Conservation (phyloP, 1,140 invertebrate genomes). For the Battus philenor region DNA sequence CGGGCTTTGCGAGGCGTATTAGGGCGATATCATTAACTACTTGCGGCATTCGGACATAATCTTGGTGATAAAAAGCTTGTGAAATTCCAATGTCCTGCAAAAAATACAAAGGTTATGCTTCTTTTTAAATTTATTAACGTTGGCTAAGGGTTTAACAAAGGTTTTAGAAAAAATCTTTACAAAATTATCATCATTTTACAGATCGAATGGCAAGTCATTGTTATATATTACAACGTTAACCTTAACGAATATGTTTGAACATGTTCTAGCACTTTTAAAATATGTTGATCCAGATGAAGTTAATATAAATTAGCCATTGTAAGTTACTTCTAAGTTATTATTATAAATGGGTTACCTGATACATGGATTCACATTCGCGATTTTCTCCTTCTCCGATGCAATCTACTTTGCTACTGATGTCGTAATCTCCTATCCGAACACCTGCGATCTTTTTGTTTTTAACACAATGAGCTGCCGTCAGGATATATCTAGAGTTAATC, state of each 20-base stretch:
- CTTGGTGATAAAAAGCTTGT: conserved; percentile 16
- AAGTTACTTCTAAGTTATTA: no score
- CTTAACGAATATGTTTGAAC: no score
- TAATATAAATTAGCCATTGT: no score
- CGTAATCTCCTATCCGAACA: conserved; percentile 18
- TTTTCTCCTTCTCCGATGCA: neutral
- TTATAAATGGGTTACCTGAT: no score
- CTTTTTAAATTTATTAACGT: no score
- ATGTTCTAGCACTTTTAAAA: no score
- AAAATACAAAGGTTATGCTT: no score
- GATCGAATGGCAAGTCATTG: no score
- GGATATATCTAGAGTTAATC: conserved; percentile 7
- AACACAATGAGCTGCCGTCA: conserved; percentile 23
- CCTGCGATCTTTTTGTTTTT: conserved; percentile 10
- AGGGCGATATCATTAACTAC: conserved; percentile 26
- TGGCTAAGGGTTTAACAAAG: neutral
- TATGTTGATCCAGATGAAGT: no score
- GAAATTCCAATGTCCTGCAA: conserved; percentile 24
- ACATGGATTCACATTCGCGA: conserved; percentile 6
- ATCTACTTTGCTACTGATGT: conserved; percentile 3
- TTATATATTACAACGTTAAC: neutral
- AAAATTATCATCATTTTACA: no score
- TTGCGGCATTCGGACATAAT: conserved; percentile 8
- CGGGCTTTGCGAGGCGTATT: conserved; percentile 20
- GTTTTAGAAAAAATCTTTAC: no score